Evolutionary conservation across 2,113 vertebrate species (phyloP), one percentile per base, ranked within the genome.

Genomic region (Loxodonta africana): DNA sequence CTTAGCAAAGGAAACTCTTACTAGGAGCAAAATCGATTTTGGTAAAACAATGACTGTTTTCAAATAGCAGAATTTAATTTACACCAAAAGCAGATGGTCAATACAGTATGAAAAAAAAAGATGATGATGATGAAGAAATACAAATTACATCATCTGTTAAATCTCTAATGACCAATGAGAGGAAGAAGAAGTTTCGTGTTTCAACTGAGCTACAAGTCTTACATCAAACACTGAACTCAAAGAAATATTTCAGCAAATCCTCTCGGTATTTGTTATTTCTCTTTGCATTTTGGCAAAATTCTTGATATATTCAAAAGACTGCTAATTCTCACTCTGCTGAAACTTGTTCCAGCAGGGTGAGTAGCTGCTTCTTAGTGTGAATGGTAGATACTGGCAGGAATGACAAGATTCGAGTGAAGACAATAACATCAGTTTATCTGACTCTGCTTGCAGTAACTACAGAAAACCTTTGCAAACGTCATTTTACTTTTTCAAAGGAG

Each of bases 221-320:
- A 91, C 78, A 95, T 97, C 81, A 92, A 95, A 94, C 2, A 63
- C 12, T 46, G 26, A 8, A 18, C 57, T 92, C 62, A 76, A 78
- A n/a, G 78, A 74, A 78, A 77, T 86, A 95, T 67, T 90, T 96
- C 86, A 74, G 82, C 85, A 96, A 96, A 97, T 95, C 15, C 44
- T 46, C 30, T 83, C 87, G 95, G 91, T 60, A 57, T 91, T 94
- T 89, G 81, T 41, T 84, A 67, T 18, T 95, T 90, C 5, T 87
- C 33, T 28, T 93, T 90, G 28, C 37, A 80, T 90, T 94, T 83
- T 93, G 33, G 25, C 30, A 89, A 89, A 84, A 84, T 86, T 94
- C 63, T 92, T 81, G 33, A 46, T 46, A 60, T 89, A n/a, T 11
- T 4, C 2, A 91, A 96, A 97, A 76, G 37, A 76, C 4, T 63